Evolutionary conservation across 2,113 vertebrate genomes (phyloP), one percentile per base, ranked within the genome.

Genomic region (Labeo catla): DNA sequence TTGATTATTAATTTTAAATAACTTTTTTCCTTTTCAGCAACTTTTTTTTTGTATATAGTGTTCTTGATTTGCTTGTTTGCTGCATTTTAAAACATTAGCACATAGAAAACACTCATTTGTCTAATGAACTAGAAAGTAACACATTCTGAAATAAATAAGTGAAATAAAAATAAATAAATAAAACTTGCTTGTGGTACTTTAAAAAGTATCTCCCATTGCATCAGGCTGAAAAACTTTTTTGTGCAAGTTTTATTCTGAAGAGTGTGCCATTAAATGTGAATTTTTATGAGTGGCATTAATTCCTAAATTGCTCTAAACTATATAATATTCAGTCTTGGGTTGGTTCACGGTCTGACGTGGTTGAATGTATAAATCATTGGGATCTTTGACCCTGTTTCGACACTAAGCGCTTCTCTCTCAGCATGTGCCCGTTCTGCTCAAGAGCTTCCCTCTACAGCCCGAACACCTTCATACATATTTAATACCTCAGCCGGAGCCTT

Each of bases 401-500:
- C 47, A 74, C 68, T 43, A 73, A 73, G 49, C 81, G n/a, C 50
- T 15, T 84, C 68, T 57, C 65, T 73, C 81, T 45, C 81, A 45
- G 81, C 66, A 72, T 65, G 63, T 76, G 45, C 28, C 49, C 47
- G 70, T 81, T 72, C 54, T 50, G 70, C 49, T 76, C 78, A 57
- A 54, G 39, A 85, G 76, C 76, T 34, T 73, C 68, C 47, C 70
- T 76, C 57, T 61, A 61, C 57, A 50, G 16, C 65, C 45, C 6
- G 7, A 88, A 47, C 57, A 47, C 36, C 7, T 78, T 84, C 74
- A 84, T 88, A 84, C 86, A 86, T 89, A 87, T 86, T 89, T 87
- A 87, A 72, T 76, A 57, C 61, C 80, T 36, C 54, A 49, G 68
- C 21, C 28, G 28, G 57, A 81, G 68, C 21, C 54, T 39, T 52